Conservation (phyloP, 2,113 vertebrate species). For the Parotia lawesii region DNA sequence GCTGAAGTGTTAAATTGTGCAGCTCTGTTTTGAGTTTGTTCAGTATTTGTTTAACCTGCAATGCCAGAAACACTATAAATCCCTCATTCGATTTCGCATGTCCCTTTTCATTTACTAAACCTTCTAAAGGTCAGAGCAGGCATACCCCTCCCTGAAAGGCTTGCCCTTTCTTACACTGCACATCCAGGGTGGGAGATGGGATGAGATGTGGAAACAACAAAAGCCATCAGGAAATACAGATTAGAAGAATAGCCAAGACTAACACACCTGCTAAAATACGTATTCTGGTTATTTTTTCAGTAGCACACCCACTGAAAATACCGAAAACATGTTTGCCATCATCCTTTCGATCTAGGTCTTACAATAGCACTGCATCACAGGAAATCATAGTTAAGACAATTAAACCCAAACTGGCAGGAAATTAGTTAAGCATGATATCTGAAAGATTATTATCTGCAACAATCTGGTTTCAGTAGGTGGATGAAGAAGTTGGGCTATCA, state of each 20-base stretch:
- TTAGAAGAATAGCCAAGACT: slow-evolving; percentile 65
- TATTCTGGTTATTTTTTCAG: slow-evolving; percentile 19
- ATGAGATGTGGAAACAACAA: slow-evolving; percentile 28
- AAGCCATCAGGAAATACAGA: slow-evolving; percentile 53
- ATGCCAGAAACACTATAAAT: slow-evolving; percentile 67
- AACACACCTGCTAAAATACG: slow-evolving; percentile 52
- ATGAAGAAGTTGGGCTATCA: not conserved
- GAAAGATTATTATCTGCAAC: not conserved
- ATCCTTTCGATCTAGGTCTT: not conserved
- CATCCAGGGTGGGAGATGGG: slow-evolving; percentile 26
- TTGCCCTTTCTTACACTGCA: slow-evolving; percentile 28
- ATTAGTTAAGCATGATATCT: not conserved
- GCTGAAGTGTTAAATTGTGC: slow-evolving; percentile 24
- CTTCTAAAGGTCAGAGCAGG: slow-evolving; percentile 15
- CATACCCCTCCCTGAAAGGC: not conserved
- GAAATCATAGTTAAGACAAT: not conserved
- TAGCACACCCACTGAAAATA: slow-evolving; percentile 12
- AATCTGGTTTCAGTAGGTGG: not conserved
- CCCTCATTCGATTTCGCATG: not conserved
- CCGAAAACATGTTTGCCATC: not conserved
- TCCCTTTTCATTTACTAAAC: slow-evolving; percentile 43
- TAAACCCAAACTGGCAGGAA: not conserved
- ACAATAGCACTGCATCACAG: slow-evolving; percentile 2
- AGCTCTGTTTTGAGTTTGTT: slow-evolving; percentile 62
- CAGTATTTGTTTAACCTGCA: slow-evolving; percentile 69